Conservation (phyloP, 2,113 vertebrate genomes). For the Amphiprion ocellaris region DNA sequence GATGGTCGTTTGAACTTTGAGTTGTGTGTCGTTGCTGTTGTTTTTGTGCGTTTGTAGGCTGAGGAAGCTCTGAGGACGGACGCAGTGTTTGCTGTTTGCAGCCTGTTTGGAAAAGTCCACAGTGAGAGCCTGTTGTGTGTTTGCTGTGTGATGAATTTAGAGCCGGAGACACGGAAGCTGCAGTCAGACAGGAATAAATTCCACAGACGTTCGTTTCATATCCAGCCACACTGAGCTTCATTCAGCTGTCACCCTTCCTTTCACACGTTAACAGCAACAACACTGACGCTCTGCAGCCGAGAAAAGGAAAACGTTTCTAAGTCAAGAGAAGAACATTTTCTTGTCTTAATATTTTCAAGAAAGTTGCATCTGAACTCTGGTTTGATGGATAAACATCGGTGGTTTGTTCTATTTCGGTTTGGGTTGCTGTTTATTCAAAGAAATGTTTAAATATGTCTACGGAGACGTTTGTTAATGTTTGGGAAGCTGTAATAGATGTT, state of each 20-base stretch:
- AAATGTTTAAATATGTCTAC: too few relatives aligned
- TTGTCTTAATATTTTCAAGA: too few relatives aligned
- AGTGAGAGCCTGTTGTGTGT: neutral
- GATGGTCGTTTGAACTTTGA: too few relatives aligned
- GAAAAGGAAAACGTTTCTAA: neutral
- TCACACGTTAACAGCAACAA: neutral
- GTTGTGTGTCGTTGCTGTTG: too few relatives aligned
- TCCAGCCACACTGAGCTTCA: constrained; percentile 2
- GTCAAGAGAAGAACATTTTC: neutral
- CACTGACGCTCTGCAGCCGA: neutral
- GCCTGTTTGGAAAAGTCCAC: neutral
- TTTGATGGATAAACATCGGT: neutral
- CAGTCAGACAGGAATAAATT: constrained; percentile 1
- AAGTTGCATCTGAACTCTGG: neutral
- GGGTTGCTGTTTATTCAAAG: neutral
- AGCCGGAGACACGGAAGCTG: neutral
- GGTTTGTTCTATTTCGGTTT: neutral
- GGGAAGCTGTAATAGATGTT: too few relatives aligned
- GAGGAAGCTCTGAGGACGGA: neutral
- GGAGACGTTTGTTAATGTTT: too few relatives aligned
- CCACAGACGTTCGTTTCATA: neutral
- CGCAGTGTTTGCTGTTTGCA: neutral
- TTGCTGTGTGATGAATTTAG: neutral
- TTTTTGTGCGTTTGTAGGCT: neutral
- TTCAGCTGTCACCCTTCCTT: constrained; percentile 12